Percentiles rank a stretch among this genome's conserved stretches.
Evolutionary conservation across 2,797 vertebrate species (phyloP).

Genomic region (Poecilia picta): DNA sequence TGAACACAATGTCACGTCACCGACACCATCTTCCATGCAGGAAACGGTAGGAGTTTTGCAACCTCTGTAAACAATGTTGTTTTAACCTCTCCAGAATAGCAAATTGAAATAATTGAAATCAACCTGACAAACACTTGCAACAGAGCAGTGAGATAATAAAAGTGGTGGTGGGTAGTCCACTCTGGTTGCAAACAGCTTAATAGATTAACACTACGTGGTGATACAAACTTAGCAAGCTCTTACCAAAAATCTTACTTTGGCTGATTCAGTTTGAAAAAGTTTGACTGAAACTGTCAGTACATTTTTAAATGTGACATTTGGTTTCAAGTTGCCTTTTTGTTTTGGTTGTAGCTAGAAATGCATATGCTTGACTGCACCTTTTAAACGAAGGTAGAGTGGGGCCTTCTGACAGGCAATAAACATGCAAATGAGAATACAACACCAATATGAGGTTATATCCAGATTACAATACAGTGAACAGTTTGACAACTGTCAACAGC

Average conservation of each 20-base stretch:
- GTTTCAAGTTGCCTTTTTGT: neutral
- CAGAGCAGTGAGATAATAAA: neutral
- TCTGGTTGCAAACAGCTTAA: too few relatives aligned
- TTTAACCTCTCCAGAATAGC: neutral
- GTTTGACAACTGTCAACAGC: conserved; percentile 9
- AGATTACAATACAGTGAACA: conserved; percentile 26
- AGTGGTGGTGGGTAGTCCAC: neutral
- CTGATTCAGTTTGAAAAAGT: neutral
- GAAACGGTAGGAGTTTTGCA: neutral
- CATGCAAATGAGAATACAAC: conserved; percentile 44
- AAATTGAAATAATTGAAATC: neutral
- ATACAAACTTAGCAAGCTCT: neutral
- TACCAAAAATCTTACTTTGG: neutral
- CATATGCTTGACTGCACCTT: neutral
- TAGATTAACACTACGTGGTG: neutral
- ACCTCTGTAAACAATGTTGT: neutral
- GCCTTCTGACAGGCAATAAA: conserved; percentile 41
- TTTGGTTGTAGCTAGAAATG: neutral
- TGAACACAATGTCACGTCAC: neutral
- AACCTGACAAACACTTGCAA: neutral
- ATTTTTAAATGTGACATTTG: neutral
- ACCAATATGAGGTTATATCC: conserved; percentile 15
- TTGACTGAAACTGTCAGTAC: neutral
- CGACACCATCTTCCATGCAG: neutral
- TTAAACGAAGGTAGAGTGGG: neutral